Base-by-base conservation (phyloP, 2,797 vertebrate species). In the Tokudaia tokunoshimensis region DNA sequence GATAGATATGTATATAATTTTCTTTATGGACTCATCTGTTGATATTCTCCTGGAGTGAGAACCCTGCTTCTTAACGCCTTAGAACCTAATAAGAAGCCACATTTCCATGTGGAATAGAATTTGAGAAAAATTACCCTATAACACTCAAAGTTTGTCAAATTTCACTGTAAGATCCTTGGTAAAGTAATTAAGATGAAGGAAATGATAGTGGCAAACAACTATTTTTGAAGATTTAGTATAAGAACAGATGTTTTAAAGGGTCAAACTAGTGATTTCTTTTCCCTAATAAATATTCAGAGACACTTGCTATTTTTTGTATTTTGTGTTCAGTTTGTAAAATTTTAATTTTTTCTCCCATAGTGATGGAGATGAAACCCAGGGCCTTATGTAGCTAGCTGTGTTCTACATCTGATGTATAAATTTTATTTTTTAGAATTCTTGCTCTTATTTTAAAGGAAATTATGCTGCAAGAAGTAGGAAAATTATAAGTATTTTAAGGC, bases 151-250 rank as follows among this genome's bases (percentile, higher is more conserved):
- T 2, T 75, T 92, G 9, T 82, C 34, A 92, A 1, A 92, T 92
- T 52, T 85, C 10, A 20, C 61, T 82, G 15, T 90, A 93, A 92
- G 47, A 37, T 26, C 8, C 15, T 80, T 92, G 67, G 76, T 92
- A 7, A 90, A 95, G 22, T 89, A 89, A 95, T 93, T 11, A 94
- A 89, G n/a, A 76, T 86, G 55, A 88, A 92, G 37, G 34, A 92
- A 94, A 72, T 82, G n/a, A 80, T 76, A 14, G 81, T 72, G 26
- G 41, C 94, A 76, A 70, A 61, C 22, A 26, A 55, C 22, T 72
- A 17, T 81, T 91, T 76, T 72, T 91, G 29, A 96, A 92, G 70
- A 74, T 82, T 93, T 96, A 81, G 76, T 50, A 44, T 29, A 70
- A 78, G 29, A 57, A 61, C 61, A 91, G 55, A 34, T 92, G 41